These are phyloP conservation scores for Leptoteleia sp. DNA, from an alignment of 1,140 invertebrate genomes.

Conservation along the genomic window DNA sequence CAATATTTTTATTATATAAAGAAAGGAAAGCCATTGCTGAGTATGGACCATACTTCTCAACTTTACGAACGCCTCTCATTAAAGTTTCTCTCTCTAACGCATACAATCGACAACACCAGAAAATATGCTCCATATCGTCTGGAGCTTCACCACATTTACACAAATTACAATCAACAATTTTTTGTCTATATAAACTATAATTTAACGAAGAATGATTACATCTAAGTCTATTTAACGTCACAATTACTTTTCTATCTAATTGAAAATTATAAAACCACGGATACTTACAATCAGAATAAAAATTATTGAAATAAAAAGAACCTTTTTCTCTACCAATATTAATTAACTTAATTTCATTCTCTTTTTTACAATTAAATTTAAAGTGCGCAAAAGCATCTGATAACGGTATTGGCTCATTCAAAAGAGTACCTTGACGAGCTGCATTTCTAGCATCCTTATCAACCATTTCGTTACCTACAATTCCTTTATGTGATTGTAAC, in stretches of 20 bases:
- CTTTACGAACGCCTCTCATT: not conserved
- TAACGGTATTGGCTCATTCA: not conserved
- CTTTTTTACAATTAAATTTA: conserved; percentile 7
- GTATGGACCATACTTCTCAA: not conserved
- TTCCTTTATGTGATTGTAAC: conserved; percentile 34
- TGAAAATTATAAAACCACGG: conserved; percentile 15
- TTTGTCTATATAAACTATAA: conserved; percentile 17
- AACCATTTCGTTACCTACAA: conserved; percentile 28
- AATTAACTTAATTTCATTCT: not conserved
- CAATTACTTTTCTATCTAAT: conserved; percentile 9
- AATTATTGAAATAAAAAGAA: conserved; percentile 10
- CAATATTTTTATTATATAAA: too few species aligned
- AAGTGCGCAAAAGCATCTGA: not conserved
- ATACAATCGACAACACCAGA: conserved; percentile 27
- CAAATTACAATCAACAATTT: conserved; percentile 8
- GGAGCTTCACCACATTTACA: conserved; percentile 11
- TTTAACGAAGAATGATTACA: conserved; percentile 39
- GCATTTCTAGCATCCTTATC: conserved; percentile 24
- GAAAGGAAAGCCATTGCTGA: not conserved
- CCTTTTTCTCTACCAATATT: conserved; percentile 2
- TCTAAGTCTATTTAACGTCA: conserved; percentile 33
- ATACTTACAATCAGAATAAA: conserved; percentile 1
- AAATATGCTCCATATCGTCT: conserved; percentile 27
- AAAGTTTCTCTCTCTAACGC: not conserved
- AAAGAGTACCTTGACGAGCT: not conserved